Conservation (phyloP, 1,140 invertebrate species). For the Zaprionus camerounensis region DNA sequence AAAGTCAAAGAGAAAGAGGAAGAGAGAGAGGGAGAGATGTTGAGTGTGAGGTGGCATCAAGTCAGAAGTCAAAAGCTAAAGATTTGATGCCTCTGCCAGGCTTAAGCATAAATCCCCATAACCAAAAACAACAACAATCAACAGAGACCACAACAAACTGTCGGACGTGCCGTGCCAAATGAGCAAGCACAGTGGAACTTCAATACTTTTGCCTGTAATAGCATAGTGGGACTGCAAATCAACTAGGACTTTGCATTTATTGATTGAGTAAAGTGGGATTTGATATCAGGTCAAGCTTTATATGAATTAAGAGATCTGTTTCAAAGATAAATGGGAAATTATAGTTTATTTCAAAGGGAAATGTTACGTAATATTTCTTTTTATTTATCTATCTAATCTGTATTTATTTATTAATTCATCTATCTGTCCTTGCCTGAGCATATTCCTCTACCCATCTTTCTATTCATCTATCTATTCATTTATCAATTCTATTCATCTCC, state of each 20-base stretch:
- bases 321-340: background rate
- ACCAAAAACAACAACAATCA: conserved; percentile 1
- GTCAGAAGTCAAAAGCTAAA: conserved; percentile 54
- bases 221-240: background rate
- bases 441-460: no score
- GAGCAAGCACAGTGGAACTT: conserved; percentile 14
- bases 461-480: no score
- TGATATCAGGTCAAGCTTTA: background rate
- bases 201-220: background rate
- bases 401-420: no score
- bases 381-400: no score
- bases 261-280: background rate
- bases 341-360: background rate
- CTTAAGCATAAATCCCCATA: conserved; percentile 40
- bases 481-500: no score
- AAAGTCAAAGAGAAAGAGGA: background rate
- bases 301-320: background rate
- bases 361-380: no score
- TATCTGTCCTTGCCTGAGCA: no score
- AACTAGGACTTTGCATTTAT: background rate
- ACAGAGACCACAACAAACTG: conserved; percentile 22
- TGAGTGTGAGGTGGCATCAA: conserved; percentile 14
- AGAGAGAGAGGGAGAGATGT: background rate
- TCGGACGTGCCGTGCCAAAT: conserved; percentile 50
- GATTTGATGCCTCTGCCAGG: conserved; percentile 41